Evolutionary conservation across 2,888 invertebrate species (phyloP), one percentile per base, ranked within the genome.

Genomic region (Tribolium freemani): DNA sequence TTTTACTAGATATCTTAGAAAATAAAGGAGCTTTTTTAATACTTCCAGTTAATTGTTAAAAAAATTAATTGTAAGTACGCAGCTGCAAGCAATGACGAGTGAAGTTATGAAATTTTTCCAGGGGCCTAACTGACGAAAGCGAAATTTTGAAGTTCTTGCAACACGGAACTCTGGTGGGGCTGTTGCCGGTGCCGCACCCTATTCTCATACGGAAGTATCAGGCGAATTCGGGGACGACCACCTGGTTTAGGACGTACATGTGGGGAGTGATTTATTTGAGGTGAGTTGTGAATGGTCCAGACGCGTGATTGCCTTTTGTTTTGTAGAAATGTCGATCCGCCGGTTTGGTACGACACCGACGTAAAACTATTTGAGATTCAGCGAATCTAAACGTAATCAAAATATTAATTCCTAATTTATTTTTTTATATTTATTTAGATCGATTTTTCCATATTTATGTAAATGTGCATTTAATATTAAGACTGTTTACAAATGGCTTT

Each of bases 221-320:
- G 88, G 98, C 99, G 56, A 99, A 99, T 88, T 93, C 94, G 44
- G 99, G 98, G 74, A 99, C 99, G 0, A 98, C 98, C 21, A 97
- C 98, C 83, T 99, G 99, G 99, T 99, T 99, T 89, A 90, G 99
- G 68, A 99, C 99, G 0, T 99, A 99, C 86, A 96, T 99, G 92
- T 99, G 99, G 99, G 99, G 99, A 60, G 97, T 99, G 67, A 98
- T 99, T 79, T 99, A 99, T 87, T 90, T 99, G 81, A 93, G 97
- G 93, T 95, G 84, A 83, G 82, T 75, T 46, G 5, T 48, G 10
- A 48, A 1, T 48, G 16, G 8, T 3, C 9, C 9, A 13, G 11
- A 11, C 11, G 10, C 13, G 26, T 26, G 73, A 73, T 79, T 72
- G 4, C 8, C 6, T 48, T 48, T 48, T 26, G 26, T 26, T 48